phyloP scores from a whole-genome alignment of 2,888 invertebrate species.

The Cotesia congregata region DNA sequence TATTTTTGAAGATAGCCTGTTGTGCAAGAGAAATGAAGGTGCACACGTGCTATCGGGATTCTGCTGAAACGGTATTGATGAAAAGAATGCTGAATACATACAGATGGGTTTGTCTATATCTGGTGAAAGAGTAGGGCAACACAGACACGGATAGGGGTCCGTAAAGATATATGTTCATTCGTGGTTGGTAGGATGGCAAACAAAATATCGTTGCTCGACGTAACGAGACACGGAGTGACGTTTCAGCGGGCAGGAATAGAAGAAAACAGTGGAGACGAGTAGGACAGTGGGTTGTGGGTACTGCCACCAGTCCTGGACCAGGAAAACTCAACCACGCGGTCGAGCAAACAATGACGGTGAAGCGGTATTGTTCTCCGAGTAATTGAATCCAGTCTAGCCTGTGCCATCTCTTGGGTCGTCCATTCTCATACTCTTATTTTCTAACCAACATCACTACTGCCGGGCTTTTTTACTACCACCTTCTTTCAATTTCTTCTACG shows the following conservation, averaged over 20 bases:
- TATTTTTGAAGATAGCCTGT: constrained; percentile 29
- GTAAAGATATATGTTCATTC: constrained; percentile 26
- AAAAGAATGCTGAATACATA: constrained; percentile 35
- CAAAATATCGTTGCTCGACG: constrained; percentile 63
- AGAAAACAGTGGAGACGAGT: background rate
- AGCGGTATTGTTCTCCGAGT: constrained; percentile 68
- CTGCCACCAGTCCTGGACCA: constrained; percentile 55
- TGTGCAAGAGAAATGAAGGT: constrained; percentile 25
- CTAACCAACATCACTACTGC: constrained; percentile 31
- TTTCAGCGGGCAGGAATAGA: constrained; percentile 36
- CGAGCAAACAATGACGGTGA: constrained; percentile 67
- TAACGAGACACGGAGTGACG: constrained; percentile 53
- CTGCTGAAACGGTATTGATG: constrained; percentile 29
- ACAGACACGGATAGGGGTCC: background rate
- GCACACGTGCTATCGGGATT: constrained; percentile 23
- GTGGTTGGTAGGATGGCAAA: constrained; percentile 62
- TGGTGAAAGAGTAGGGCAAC: background rate
- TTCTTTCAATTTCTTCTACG: constrained; percentile 40
- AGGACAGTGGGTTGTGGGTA: background rate
- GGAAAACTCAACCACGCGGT: constrained; percentile 65
- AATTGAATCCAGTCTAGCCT: constrained; percentile 64
- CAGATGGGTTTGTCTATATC: background rate
- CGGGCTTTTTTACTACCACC: constrained; percentile 34
- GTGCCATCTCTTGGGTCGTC: constrained; percentile 48
- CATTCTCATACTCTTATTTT: constrained; percentile 43